These are phyloP conservation scores for Hydrotaea cyrtoneurina DNA, from an alignment of 2,888 invertebrate species.

Conservation along the genomic window DNA sequence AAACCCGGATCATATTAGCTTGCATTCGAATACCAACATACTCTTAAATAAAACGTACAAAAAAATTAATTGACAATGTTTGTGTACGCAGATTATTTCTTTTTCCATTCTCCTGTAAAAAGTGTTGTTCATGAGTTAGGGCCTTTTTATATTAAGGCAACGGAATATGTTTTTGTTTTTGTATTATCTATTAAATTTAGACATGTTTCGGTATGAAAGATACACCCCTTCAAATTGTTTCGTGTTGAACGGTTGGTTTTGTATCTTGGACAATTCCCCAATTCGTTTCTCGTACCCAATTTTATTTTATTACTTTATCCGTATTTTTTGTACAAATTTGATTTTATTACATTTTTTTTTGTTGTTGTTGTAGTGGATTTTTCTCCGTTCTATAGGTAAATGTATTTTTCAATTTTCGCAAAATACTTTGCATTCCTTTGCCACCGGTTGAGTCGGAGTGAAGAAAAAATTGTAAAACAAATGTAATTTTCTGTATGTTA, in stretches of 20 bases:
- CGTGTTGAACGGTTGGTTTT: background rate
- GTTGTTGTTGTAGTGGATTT: background rate
- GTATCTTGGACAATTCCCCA: background rate
- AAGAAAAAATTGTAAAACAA: constrained; percentile 21
- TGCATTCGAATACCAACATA: too few relatives aligned
- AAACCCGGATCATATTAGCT: too few relatives aligned
- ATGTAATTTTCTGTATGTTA: constrained; percentile 51
- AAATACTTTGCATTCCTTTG: constrained; percentile 39
- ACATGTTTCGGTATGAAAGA: too few relatives aligned
- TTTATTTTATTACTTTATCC: constrained; percentile 58
- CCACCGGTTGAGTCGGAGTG: constrained; percentile 19
- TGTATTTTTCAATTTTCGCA: constrained; percentile 46
- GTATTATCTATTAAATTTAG: too few relatives aligned
- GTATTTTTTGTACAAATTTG: constrained; percentile 41
- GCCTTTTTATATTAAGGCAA: too few relatives aligned
- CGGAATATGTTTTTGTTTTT: too few relatives aligned
- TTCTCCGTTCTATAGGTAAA: background rate
- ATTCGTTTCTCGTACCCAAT: constrained; percentile 26
- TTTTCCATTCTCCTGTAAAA: too few relatives aligned
- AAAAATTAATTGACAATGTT: too few relatives aligned
- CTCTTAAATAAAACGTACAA: too few relatives aligned
- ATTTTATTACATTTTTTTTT: constrained; percentile 38
- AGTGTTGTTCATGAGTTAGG: too few relatives aligned
- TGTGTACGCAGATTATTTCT: too few relatives aligned
- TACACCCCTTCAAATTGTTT: background rate